Evolutionary conservation across 1,140 invertebrate species (phyloP).

Genomic region (Aphis gossypii): DNA sequence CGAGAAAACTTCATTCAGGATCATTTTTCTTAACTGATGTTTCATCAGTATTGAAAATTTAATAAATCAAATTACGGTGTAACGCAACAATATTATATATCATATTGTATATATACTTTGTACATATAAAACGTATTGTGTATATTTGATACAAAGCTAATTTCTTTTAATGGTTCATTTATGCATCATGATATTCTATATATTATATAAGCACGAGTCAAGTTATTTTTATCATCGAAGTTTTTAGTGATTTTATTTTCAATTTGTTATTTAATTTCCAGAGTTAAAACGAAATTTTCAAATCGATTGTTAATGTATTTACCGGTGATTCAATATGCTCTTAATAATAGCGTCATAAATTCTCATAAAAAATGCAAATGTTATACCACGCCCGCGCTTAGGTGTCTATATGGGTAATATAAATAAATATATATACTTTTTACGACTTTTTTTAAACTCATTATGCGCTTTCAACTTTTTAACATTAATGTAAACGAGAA

Average conservation of each 20-base stretch:
- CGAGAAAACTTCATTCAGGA: too few relatives aligned
- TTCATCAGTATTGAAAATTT: neutral
- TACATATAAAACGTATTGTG: too few relatives aligned
- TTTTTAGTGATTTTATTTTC: neutral
- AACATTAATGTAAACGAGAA: neutral
- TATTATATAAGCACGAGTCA: neutral
- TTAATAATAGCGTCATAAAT: neutral
- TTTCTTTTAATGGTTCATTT: neutral
- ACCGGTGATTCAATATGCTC: neutral
- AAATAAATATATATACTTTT: neutral
- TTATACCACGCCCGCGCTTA: neutral
- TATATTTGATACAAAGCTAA: neutral
- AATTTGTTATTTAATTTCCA: slow-evolving; percentile 2
- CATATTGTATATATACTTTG: too few relatives aligned
- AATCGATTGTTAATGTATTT: neutral
- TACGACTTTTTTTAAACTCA: slow-evolving; percentile 7
- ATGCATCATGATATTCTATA: neutral
- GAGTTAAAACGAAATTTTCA: neutral
- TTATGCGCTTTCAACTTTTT: neutral
- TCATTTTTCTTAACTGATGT: neutral
- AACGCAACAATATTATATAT: neutral
- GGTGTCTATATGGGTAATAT: neutral
- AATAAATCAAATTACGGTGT: neutral
- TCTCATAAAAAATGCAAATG: neutral
- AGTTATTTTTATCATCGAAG: neutral